These are phyloP conservation scores for Uropsilus gracilis DNA, from an alignment of 2,113 vertebrate species.

Conservation along the genomic window DNA sequence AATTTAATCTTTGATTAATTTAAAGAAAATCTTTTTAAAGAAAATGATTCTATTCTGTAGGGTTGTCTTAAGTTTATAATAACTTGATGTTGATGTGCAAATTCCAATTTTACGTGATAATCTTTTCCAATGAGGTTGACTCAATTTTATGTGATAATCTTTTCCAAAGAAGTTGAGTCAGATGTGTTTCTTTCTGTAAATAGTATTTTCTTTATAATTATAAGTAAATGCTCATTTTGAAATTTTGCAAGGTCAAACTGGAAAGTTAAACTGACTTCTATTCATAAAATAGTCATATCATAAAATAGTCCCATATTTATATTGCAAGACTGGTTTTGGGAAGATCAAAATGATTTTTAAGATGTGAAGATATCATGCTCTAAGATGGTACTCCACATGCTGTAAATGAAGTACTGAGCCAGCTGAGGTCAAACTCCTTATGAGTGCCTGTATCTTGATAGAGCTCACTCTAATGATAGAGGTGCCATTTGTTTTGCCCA, in stretches of 20 bases:
- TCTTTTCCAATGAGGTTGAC: not conserved
- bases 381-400: not conserved
- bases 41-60: not conserved
- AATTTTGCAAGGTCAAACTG: not conserved
- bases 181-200: not conserved
- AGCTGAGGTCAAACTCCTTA: not conserved
- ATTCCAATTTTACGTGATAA: not conserved
- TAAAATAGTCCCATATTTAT: not conserved
- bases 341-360: conserved; percentile 14
- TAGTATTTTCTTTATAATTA: not conserved
- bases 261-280: conserved; percentile 8
- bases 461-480: not conserved
- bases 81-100: not conserved
- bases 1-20: not conserved
- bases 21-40: not conserved
- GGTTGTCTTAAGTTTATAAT: not conserved
- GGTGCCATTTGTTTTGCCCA: not conserved
- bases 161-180: not conserved
- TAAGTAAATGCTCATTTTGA: not conserved
- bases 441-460: not conserved
- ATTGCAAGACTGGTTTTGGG: not conserved
- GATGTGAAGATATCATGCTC: not conserved
- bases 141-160: not conserved
- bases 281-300: not conserved
- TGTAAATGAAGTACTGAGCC: not conserved